phyloP scores from a whole-genome alignment of 2,113 vertebrate genomes.

The Charadrius vociferus region DNA sequence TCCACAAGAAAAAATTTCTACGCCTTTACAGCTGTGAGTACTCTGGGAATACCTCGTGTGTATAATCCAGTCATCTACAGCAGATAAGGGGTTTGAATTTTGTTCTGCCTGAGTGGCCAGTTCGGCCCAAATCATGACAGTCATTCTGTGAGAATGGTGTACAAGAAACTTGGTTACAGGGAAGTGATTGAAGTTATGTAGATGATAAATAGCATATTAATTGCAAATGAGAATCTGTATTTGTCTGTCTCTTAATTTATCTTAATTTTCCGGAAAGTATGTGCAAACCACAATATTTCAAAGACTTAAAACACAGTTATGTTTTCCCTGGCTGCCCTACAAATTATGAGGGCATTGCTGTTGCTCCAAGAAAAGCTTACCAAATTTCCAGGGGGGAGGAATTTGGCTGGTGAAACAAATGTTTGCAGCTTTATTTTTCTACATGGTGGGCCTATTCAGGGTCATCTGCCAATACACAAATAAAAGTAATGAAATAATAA shows the following conservation, averaged over 20 bases:
- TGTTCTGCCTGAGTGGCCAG: background rate
- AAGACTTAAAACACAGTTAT: background rate
- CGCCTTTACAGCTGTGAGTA: background rate
- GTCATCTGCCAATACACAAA: background rate
- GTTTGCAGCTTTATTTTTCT: background rate
- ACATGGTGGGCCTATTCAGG: background rate
- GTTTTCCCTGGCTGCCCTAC: background rate
- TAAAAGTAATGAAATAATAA: background rate
- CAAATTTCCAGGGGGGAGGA: accelerated
- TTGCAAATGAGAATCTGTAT: background rate
- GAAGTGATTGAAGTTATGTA: background rate
- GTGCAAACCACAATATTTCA: background rate
- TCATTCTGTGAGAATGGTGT: background rate
- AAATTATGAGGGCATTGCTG: background rate
- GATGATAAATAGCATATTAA: background rate
- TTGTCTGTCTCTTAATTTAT: background rate
- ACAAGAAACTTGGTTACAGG: background rate
- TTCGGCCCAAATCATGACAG: no score
- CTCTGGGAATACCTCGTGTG: background rate
- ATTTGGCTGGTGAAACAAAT: background rate
- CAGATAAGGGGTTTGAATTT: background rate
- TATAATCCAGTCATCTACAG: background rate
- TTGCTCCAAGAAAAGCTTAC: background rate
- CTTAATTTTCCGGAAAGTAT: background rate
- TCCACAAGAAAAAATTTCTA: background rate